A percentile compares a stretch with the other conserved stretches of the same genome.
Conservation (phyloP, 2,797 vertebrate genomes). For the Peromyscus melanophrys region DNA sequence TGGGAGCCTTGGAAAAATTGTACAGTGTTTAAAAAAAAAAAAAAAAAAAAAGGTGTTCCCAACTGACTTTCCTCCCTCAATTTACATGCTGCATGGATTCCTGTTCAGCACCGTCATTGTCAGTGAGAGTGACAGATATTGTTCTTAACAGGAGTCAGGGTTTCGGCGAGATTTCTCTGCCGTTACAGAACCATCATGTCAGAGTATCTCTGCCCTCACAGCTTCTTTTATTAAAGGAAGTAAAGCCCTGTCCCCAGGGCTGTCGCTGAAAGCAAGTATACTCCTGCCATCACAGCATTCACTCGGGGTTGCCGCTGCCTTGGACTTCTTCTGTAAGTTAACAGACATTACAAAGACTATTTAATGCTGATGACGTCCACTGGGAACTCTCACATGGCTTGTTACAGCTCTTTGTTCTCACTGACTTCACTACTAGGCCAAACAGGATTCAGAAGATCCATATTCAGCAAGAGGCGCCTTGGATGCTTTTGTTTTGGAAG, state of each 20-base stretch:
- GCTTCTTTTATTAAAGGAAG: neutral
- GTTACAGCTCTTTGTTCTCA: neutral
- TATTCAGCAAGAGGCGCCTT: neutral
- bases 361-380: too few relatives aligned
- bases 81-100: neutral
- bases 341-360: neutral
- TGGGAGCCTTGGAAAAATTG: slow-evolving; percentile 2
- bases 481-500: neutral
- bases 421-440: neutral
- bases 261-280: neutral
- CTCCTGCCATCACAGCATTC: neutral
- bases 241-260: too few relatives aligned
- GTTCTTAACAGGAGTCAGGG: neutral
- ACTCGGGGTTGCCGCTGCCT: neutral
- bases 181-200: neutral
- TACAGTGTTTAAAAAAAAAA: neutral
- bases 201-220: neutral
- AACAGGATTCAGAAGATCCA: neutral
- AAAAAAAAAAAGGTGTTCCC: neutral
- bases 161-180: neutral
- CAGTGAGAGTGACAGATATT: neutral
- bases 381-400: neutral
- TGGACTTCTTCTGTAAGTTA: accelerated
- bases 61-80: neutral
- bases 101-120: slow-evolving; percentile 15